These are phyloP conservation scores for Argyrosomus japonicus DNA, from an alignment of 2,113 vertebrate species.

Conservation along the genomic window DNA sequence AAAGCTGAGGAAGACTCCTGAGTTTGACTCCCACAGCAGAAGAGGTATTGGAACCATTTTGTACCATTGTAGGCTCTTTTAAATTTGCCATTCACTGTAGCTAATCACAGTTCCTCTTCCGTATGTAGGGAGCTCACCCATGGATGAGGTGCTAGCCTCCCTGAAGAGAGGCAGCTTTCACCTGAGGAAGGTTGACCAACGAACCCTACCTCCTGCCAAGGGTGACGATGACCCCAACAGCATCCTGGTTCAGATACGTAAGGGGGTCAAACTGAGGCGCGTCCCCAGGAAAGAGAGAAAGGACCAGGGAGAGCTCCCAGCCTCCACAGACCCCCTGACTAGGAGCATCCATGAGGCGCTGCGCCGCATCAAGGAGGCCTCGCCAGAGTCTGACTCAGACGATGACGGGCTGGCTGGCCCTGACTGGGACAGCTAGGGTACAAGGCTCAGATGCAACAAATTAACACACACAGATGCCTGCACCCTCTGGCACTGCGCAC, in stretches of 20 bases:
- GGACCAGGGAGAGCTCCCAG: conserved; percentile 86
- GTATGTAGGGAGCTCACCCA: conserved; percentile 92
- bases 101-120: conserved; percentile 23
- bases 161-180: conserved; percentile 98
- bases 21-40: conserved; percentile 88
- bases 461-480: conserved; percentile 42
- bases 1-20: conserved; percentile 92
- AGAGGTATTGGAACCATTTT: conserved; percentile 85
- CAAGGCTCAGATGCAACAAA: conserved; percentile 4
- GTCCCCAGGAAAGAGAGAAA: conserved; percentile 89
- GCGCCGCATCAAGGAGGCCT: conserved; percentile 97
- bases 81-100: not conserved
- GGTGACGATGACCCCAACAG: conserved; percentile 94
- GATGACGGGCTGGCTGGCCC: conserved; percentile 90
- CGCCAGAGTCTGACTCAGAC: conserved; percentile 96
- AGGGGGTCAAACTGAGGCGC: conserved; percentile 95
- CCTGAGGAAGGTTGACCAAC: conserved; percentile 94
- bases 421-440: conserved; percentile 94
- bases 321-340: conserved; percentile 91
- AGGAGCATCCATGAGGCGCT: conserved; percentile 97
- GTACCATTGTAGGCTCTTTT: not conserved
- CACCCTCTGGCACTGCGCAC: conserved; percentile 47
- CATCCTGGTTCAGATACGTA: conserved; percentile 97
- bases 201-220: conserved; percentile 86
- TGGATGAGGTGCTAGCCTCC: conserved; percentile 98